Percentiles rank a stretch among this genome's conserved stretches.
These are phyloP conservation scores for Coelopa frigida DNA, from an alignment of 1,140 invertebrate species.

Conservation along the genomic window DNA sequence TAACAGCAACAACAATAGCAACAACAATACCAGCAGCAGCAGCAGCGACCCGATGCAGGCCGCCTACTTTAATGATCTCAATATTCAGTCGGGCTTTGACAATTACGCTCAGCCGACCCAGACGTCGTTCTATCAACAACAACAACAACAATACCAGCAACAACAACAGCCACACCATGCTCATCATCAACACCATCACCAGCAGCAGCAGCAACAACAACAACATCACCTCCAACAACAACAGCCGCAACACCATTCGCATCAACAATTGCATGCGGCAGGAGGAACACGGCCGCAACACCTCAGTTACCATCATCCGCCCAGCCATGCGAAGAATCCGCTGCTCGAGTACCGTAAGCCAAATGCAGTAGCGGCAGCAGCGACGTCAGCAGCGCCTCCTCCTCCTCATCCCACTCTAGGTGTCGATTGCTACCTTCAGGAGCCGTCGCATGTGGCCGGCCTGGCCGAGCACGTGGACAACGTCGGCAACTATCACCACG, in stretches of 20 bases:
- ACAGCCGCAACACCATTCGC: neutral
- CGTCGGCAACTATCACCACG: constrained; percentile 17
- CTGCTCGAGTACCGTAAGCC: constrained; percentile 30
- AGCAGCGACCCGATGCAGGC: too few species aligned
- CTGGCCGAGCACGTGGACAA: constrained; percentile 29
- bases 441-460: constrained; percentile 14
- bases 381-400: too few species aligned
- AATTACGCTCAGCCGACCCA: too few species aligned
- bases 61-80: constrained; percentile 35
- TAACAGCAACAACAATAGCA: too few species aligned
- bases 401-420: neutral
- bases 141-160: too few species aligned
- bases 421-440: constrained; percentile 21
- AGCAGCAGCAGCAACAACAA: neutral
- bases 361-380: neutral
- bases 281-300: too few species aligned
- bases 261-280: too few species aligned
- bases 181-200: neutral
- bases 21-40: too few species aligned
- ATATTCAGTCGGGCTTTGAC: neutral
- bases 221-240: neutral
- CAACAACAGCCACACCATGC: neutral
- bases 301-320: constrained; percentile 1
- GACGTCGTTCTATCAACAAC: too few species aligned
- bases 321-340: constrained; percentile 2